These are phyloP conservation scores for Ormyrus pomaceus DNA, from an alignment of 2,888 invertebrate species.

Conservation along the genomic window DNA sequence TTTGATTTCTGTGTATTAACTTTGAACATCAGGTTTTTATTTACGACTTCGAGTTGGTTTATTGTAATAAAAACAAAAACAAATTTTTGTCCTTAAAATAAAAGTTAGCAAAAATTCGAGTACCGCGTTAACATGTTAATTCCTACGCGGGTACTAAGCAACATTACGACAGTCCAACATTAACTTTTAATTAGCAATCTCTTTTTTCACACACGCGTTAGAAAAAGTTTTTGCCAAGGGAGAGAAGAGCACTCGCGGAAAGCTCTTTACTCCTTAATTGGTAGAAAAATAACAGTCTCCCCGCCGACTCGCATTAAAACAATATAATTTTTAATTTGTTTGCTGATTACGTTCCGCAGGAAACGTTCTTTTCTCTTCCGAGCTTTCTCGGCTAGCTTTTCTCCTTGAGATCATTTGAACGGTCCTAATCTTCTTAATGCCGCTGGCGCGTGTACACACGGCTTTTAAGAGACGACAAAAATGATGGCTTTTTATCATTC, in stretches of 20 bases:
- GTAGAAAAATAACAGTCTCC: constrained; percentile 16
- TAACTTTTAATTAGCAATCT: constrained; percentile 7
- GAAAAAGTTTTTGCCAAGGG: constrained; percentile 31
- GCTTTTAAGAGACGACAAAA: background rate
- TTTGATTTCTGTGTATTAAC: too few relatives aligned
- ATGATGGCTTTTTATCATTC: background rate
- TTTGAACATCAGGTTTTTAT: too few relatives aligned
- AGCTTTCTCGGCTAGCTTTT: background rate
- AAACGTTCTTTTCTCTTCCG: background rate
- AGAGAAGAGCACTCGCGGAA: background rate
- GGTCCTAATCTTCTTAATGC: constrained; percentile 31
- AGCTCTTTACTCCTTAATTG: constrained; percentile 16
- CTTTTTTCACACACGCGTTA: background rate
- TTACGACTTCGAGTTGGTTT: too few relatives aligned
- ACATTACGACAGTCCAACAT: background rate
- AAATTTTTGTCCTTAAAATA: too few relatives aligned
- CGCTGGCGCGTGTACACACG: background rate
- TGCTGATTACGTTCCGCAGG: constrained; percentile 18
- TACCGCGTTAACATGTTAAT: too few relatives aligned
- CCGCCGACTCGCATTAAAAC: constrained; percentile 2
- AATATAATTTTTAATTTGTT: constrained; percentile 36
- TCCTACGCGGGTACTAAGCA: too few relatives aligned
- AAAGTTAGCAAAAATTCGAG: too few relatives aligned
- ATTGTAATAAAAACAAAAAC: too few relatives aligned
- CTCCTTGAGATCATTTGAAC: constrained; percentile 21